Evolutionary conservation across 1,140 invertebrate genomes (phyloP).

Genomic region (Megathymus violae): DNA sequence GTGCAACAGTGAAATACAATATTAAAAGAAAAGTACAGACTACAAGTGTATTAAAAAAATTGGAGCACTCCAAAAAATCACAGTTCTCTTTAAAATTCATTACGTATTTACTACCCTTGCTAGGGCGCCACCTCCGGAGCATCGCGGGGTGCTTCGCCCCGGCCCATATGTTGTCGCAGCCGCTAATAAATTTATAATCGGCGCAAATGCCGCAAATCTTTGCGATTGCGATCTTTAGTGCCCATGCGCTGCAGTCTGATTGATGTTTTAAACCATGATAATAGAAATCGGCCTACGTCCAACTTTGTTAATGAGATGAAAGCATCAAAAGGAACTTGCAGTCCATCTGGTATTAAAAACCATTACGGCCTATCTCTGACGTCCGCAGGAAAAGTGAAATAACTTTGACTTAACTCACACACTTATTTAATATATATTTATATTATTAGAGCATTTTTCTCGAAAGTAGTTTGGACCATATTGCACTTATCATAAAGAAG

Average conservation of each 20-base stretch:
- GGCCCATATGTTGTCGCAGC: conserved; percentile 67
- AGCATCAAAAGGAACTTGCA: no score
- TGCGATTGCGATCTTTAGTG: conserved; percentile 54
- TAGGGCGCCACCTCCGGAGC: conserved; percentile 48
- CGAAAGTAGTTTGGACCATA: no score
- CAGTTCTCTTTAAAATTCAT: conserved; percentile 49
- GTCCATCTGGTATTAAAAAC: no score
- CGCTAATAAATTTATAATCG: conserved; percentile 72
- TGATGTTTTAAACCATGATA: conserved; percentile 5
- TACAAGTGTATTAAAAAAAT: conserved; percentile 16
- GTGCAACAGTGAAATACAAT: no score
- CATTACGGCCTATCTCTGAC: no score
- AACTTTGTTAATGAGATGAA: no score
- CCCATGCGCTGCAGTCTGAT: conserved; percentile 3
- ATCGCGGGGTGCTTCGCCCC: conserved; percentile 53
- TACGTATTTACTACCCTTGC: conserved; percentile 47
- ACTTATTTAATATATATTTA: no score
- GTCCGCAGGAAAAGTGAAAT: no score
- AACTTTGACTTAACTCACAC: no score
- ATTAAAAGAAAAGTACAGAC: not conserved
- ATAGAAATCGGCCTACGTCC: no score
- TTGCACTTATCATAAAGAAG: no score
- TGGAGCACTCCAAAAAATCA: conserved; percentile 36
- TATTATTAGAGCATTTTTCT: no score
- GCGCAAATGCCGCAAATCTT: conserved; percentile 69